Percentiles rank a stretch among this genome's conserved stretches.
These are phyloP conservation scores for Centroberyx gerrardi DNA, from an alignment of 2,797 vertebrate genomes.

Conservation along the genomic window DNA sequence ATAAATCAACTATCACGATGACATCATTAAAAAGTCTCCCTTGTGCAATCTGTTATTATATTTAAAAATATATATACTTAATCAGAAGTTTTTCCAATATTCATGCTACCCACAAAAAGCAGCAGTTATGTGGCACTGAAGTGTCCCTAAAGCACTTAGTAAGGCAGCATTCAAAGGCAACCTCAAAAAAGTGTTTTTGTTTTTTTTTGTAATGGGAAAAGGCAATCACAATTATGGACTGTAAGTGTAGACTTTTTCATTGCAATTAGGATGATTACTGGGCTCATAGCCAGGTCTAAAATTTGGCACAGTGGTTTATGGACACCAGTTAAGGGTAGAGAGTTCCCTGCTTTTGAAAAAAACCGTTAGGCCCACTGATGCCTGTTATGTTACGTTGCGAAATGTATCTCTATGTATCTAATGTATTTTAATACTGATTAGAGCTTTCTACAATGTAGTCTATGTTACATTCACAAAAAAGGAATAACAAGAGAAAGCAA, in stretches of 20 bases:
- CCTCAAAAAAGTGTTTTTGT: too few relatives aligned
- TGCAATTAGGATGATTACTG: neutral
- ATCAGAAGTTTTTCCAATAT: too few relatives aligned
- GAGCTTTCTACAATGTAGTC: too few relatives aligned
- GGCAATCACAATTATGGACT: neutral
- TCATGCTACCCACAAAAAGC: too few relatives aligned
- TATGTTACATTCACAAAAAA: neutral
- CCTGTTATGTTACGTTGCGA: neutral
- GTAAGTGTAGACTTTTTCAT: neutral
- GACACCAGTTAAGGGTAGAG: neutral
- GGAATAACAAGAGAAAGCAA: neutral
- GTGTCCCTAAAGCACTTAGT: too few relatives aligned
- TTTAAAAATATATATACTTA: too few relatives aligned
- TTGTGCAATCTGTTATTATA: too few relatives aligned
- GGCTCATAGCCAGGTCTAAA: slow-evolving; percentile 20
- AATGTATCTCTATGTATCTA: too few relatives aligned
- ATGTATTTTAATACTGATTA: too few relatives aligned
- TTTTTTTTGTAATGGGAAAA: neutral
- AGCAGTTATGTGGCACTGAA: neutral
- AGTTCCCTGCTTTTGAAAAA: neutral
- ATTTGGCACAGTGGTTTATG: neutral
- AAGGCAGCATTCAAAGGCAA: too few relatives aligned
- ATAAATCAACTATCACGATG: too few relatives aligned
- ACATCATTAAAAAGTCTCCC: too few relatives aligned
- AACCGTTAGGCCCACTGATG: neutral